These are phyloP conservation scores for Lapara coniferarum DNA, from an alignment of 2,888 invertebrate species.

Conservation along the genomic window DNA sequence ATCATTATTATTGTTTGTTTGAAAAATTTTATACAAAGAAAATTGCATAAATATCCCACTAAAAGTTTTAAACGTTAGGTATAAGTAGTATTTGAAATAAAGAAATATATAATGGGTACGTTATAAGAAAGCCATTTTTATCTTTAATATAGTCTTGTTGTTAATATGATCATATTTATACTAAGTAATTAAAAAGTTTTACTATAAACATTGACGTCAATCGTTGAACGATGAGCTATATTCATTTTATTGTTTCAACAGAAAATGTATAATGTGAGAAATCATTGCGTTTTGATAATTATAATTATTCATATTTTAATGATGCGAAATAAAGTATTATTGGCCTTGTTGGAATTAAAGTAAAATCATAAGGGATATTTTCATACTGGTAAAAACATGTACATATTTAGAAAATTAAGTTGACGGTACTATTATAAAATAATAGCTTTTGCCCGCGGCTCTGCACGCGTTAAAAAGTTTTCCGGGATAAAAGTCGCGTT, in stretches of 20 bases:
- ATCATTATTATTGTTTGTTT: slow-evolving; percentile 16
- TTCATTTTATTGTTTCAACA: not conserved
- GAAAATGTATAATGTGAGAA: slow-evolving; percentile 15
- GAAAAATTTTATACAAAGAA: not conserved
- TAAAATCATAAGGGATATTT: too few relatives aligned
- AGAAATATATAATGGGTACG: not conserved
- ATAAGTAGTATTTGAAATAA: too few relatives aligned
- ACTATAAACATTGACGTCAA: slow-evolving; percentile 37
- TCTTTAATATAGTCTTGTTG: not conserved
- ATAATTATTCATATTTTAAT: too few relatives aligned
- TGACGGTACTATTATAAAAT: too few relatives aligned
- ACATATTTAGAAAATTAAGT: too few relatives aligned
- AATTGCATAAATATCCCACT: not conserved
- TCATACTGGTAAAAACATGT: too few relatives aligned
- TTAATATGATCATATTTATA: not conserved
- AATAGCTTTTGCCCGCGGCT: too few relatives aligned
- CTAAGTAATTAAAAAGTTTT: slow-evolving; percentile 10
- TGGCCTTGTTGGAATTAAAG: too few relatives aligned
- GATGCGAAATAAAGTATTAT: too few relatives aligned
- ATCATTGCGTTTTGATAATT: not conserved
- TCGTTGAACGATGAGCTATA: slow-evolving; percentile 25
- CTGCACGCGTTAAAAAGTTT: too few relatives aligned
- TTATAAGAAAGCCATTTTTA: not conserved
- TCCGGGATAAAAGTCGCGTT: too few relatives aligned
- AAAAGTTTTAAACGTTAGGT: not conserved